Evolutionary conservation across 64 coral and sea anemone genomes (phyloP), one percentile per base, ranked within the genome.

Genomic region (Trachythela sp.): DNA sequence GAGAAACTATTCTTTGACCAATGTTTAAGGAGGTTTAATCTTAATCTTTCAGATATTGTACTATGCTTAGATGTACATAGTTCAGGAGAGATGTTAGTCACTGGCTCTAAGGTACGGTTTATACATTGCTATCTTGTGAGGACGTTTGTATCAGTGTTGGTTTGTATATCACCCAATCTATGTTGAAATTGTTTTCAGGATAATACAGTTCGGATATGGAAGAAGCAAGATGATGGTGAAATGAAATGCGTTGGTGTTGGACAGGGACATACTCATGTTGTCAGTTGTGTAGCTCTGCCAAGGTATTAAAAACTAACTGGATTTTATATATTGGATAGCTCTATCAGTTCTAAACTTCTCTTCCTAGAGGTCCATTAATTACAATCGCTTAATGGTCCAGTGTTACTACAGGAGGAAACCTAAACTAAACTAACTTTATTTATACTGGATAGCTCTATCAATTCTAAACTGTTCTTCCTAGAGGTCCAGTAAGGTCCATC

Each of bases 21-120:
- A 11, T 52, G 13, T 52, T 11, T 15, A 52, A 1, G 29, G 10
- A 0, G 29, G 17, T 35, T 72, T 72, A 11, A 9, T 72, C 1
- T 27, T 35, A 24, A 9, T 72, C 2, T 87, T 37, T 80, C 31
- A 80, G 85, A 93, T 50, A 98, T 92, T 54, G 17, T 98, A 0
- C 31, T 98, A 33, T 56, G 88, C 40, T 52, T 98, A 39, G 95
- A 98, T 64, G 72, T 94, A 48, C 87, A 70, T 32, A 33, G 9
- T 76, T 85, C 84, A 56, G 95, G 93, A 13, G 64, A 88, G 20
- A 92, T 87, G 83, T 11, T 98, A 18, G 95, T 98, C 14, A 94
- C 95, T 72, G 95, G 95, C 20, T 98, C 95, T 52, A 98, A 98
- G 92, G 95, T 97, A 70, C 24, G 22, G 71, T 68, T 11, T 14